These are phyloP conservation scores for Luehdorfia chinensis DNA, from an alignment of 1,140 invertebrate species.

Conservation along the genomic window DNA sequence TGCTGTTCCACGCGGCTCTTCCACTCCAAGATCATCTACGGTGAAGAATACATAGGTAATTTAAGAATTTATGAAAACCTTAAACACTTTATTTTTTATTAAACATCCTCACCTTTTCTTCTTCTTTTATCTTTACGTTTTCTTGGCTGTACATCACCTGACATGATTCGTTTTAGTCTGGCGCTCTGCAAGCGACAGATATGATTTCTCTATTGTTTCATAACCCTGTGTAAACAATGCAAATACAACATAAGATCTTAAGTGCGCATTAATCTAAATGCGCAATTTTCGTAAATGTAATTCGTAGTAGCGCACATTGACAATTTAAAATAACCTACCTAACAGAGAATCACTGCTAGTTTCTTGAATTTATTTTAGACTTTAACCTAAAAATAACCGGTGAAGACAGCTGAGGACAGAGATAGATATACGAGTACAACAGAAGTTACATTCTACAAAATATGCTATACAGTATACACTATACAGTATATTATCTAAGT, in stretches of 20 bases:
- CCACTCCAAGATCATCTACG: conserved; percentile 60
- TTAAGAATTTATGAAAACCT: background rate
- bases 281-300: conserved; percentile 61
- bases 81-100: background rate
- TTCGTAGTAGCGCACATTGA: conserved; percentile 52
- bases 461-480: background rate
- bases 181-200: conserved; percentile 59
- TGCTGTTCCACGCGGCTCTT: conserved; percentile 59
- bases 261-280: conserved; percentile 48
- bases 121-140: conserved; percentile 85
- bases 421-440: conserved; percentile 25
- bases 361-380: conserved; percentile 74
- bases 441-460: conserved; percentile 1
- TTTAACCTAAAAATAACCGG: conserved; percentile 76
- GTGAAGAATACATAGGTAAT: background rate
- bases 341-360: conserved; percentile 52
- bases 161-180: conserved; percentile 78
- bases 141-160: conserved; percentile 84
- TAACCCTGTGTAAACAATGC: conserved; percentile 69
- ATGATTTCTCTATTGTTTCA: conserved; percentile 60
- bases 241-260: conserved; percentile 47
- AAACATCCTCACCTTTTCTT: conserved; percentile 80
- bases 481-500: too few relatives aligned
- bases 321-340: conserved; percentile 74
- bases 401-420: conserved; percentile 69